Evolutionary conservation across 2,888 invertebrate species (phyloP).

Genomic region (Apeira syringaria): DNA sequence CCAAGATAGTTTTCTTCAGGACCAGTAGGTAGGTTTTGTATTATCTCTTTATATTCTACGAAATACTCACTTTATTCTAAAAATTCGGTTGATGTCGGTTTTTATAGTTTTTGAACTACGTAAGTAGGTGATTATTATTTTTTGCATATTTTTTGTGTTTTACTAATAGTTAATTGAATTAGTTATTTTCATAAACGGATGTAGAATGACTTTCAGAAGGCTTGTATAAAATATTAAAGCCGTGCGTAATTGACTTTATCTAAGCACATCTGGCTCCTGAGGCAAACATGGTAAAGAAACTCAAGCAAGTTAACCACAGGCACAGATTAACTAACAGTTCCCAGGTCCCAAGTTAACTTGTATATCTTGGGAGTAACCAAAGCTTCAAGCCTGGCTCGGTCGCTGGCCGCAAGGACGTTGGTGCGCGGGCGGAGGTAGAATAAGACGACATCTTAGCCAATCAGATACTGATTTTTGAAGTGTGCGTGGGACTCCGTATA

Average conservation of each 20-base stretch:
- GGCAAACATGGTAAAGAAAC: slow-evolving; percentile 20
- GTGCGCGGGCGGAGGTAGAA: slow-evolving; percentile 74
- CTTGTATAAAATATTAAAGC: too few species aligned
- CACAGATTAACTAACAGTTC: slow-evolving; percentile 7
- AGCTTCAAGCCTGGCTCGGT: slow-evolving; percentile 57
- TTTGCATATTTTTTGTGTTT: too few species aligned
- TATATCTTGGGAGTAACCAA: slow-evolving; percentile 24
- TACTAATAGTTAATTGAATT: too few species aligned
- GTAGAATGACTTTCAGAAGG: too few species aligned
- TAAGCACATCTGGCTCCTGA: slow-evolving; percentile 5
- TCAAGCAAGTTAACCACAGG: slow-evolving; percentile 12
- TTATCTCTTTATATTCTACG: too few species aligned
- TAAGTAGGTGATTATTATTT: too few species aligned
- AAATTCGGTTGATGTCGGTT: too few species aligned
- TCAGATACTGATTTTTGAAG: slow-evolving; percentile 25
- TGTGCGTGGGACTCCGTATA: slow-evolving; percentile 38
- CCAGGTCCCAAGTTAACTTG: slow-evolving; percentile 21
- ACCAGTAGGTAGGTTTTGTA: too few species aligned
- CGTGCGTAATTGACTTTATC: slow-evolving; percentile 11
- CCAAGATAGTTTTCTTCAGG: too few species aligned
- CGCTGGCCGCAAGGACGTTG: slow-evolving; percentile 81
- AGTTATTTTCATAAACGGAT: too few species aligned
- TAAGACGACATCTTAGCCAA: slow-evolving; percentile 60
- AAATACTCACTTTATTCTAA: too few species aligned
- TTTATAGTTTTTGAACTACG: too few species aligned